Percentiles rank a stretch among this genome's conserved stretches.
Conservation (phyloP, 1,140 invertebrate species). For the Dendroctonus valens region DNA sequence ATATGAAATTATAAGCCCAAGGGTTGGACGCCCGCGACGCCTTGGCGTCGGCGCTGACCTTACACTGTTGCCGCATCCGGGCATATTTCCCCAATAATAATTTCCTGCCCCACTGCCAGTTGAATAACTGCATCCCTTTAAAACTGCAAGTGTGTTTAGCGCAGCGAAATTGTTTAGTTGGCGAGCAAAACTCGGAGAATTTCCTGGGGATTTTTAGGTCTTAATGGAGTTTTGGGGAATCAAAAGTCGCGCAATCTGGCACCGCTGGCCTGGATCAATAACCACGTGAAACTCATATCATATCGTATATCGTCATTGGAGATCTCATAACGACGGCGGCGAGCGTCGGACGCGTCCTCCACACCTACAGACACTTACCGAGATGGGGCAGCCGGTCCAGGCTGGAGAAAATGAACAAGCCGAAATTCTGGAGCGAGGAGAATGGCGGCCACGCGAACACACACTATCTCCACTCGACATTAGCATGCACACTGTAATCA, state of each 20-base stretch:
- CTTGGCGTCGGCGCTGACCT: conserved; percentile 33
- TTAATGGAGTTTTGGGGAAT: too few relatives aligned
- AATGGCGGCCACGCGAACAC: conserved; percentile 23
- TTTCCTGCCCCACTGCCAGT: not conserved
- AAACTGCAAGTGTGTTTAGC: not conserved
- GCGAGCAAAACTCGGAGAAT: too few relatives aligned
- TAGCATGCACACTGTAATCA: conserved; percentile 47
- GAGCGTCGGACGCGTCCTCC: conserved; percentile 25
- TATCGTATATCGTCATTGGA: conserved; percentile 49
- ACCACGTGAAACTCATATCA: conserved; percentile 47
- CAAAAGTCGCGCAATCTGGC: conserved; percentile 3
- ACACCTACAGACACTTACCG: conserved; percentile 21
- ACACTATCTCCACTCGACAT: conserved; percentile 43
- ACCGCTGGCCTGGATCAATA: conserved; percentile 42
- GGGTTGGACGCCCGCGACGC: conserved; percentile 32
- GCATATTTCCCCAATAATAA: conserved; percentile 14
- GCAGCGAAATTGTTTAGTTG: too few relatives aligned
- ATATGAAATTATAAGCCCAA: conserved; percentile 47
- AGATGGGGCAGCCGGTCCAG: not conserved
- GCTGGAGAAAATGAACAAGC: not conserved
- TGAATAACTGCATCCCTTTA: too few relatives aligned
- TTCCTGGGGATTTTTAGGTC: too few relatives aligned
- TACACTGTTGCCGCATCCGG: conserved; percentile 15
- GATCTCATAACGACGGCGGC: conserved; percentile 42
- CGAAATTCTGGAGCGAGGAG: conserved; percentile 1